Evolutionary conservation across 2,113 vertebrate species (phyloP).

Genomic region (Larimichthys crocea): DNA sequence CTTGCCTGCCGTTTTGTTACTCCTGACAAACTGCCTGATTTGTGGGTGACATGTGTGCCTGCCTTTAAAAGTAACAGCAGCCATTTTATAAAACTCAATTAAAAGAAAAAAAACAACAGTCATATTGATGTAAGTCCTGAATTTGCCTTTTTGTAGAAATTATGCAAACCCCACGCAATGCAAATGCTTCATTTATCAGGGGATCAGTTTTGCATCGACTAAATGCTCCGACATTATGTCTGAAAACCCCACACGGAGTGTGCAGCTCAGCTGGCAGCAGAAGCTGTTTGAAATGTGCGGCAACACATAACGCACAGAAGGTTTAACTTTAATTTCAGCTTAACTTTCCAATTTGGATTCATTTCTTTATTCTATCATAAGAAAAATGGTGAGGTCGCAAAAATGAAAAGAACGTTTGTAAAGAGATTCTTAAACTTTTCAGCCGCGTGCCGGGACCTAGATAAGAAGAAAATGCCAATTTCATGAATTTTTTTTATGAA

Average conservation of each 20-base stretch:
- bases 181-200: slow-evolving; percentile 22
- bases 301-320: slow-evolving; percentile 36
- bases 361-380: slow-evolving; percentile 45
- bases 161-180: slow-evolving; percentile 15
- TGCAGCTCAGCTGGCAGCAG: slow-evolving; percentile 39
- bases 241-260: slow-evolving; percentile 12
- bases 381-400: slow-evolving; percentile 61
- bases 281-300: slow-evolving; percentile 38
- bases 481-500: slow-evolving; percentile 34
- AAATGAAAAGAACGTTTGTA: slow-evolving; percentile 54
- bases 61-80: slow-evolving; percentile 1
- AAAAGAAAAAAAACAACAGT: slow-evolving; percentile 3
- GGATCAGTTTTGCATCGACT: slow-evolving; percentile 10
- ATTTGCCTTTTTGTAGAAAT: slow-evolving; percentile 22
- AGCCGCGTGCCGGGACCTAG: slow-evolving; percentile 50
- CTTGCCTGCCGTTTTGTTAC: too few relatives aligned
- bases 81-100: slow-evolving; percentile 30
- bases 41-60: slow-evolving; percentile 17
- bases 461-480: slow-evolving; percentile 68
- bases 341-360: slow-evolving; percentile 70
- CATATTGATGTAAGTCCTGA: not conserved
- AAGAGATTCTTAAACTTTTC: slow-evolving; percentile 64
- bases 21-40: too few relatives aligned
- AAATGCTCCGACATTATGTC: slow-evolving; percentile 34
- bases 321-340: slow-evolving; percentile 54